Evolutionary conservation across 2,888 invertebrate species (phyloP), one percentile per base, ranked within the genome.

Genomic region (Endotricha flammealis): DNA sequence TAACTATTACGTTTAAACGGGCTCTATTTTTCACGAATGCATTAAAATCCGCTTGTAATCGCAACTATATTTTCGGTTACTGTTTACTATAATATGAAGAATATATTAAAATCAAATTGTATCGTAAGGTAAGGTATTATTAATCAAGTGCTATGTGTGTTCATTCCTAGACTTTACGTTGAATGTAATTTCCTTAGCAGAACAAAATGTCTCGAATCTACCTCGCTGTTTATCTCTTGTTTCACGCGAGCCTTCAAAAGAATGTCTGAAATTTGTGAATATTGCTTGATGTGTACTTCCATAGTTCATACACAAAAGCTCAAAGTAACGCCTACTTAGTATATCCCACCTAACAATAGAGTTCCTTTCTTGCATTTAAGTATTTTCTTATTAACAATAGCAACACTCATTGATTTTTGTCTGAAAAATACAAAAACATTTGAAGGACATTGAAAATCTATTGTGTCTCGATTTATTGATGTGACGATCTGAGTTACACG

Each of bases 151-250:
- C 30, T 27, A 44, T 42, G 32, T 39, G 52, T 49, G 52, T 60
- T 58, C 61, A 62, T 65, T 61, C 64, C 63, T 67, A 57, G 16
- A 32, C 10, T 14, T 32, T 22, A 24, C 9, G 13, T 32, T 35
- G 41, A 39, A 42, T 39, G 20, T 48, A 36, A 44, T 44, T 32
- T 35, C 46, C 42, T 50, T 40, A 41, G 37, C 41, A 44, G 63
- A 68, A 65, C 62, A 69, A 74, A n/a, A 71, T 47, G 57, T 55
- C 65, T 68, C 46, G 4, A 53, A 73, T 67, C 77, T 79, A 78
- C 77, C 75, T 79, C 76, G 66, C 63, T 63, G 53, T 68, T 53
- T 60, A 49, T 57, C 44, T 57, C 43, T 48, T 36, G 47, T 66
- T 67, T 72, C 43, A 32, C 34, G 39, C 12, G 36, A 48, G 41